Evolutionary conservation across 2,888 invertebrate genomes (phyloP).

Genomic region (Cantharis flavilabris): DNA sequence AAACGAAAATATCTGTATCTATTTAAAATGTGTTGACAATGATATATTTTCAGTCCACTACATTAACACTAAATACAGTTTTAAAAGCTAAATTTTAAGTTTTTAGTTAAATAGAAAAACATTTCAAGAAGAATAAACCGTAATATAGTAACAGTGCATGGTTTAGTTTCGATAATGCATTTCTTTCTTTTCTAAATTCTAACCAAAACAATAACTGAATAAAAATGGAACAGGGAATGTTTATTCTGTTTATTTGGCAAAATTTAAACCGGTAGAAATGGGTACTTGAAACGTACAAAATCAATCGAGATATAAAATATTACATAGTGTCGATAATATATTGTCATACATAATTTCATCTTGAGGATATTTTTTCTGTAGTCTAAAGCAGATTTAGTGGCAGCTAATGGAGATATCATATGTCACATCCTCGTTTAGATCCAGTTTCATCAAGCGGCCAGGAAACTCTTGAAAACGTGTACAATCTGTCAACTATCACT

Average conservation of each 20-base stretch:
- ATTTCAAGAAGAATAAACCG: neutral
- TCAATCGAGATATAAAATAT: neutral
- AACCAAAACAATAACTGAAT: neutral
- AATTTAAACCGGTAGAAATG: neutral
- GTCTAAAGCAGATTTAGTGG: slow-evolving; percentile 21
- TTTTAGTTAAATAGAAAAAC: neutral
- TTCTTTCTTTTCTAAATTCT: neutral
- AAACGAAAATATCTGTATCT: neutral
- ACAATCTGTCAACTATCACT: slow-evolving; percentile 42
- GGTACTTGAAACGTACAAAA: neutral
- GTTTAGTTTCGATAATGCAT: neutral
- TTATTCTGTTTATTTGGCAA: neutral
- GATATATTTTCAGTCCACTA: neutral
- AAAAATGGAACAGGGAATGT: neutral
- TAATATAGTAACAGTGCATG: neutral
- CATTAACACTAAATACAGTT: neutral
- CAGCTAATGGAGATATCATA: slow-evolving; percentile 39
- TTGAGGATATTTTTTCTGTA: slow-evolving; percentile 18
- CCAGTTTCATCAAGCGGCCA: slow-evolving; percentile 40
- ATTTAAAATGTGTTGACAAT: neutral
- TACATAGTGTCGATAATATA: neutral
- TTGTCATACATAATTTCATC: slow-evolving; percentile 13
- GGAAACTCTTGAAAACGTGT: slow-evolving; percentile 42
- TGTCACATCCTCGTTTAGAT: slow-evolving; percentile 39
- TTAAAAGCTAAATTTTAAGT: neutral